Base-by-base conservation (phyloP, 1,140 invertebrate genomes). In the Rhysida immarginata region DNA sequence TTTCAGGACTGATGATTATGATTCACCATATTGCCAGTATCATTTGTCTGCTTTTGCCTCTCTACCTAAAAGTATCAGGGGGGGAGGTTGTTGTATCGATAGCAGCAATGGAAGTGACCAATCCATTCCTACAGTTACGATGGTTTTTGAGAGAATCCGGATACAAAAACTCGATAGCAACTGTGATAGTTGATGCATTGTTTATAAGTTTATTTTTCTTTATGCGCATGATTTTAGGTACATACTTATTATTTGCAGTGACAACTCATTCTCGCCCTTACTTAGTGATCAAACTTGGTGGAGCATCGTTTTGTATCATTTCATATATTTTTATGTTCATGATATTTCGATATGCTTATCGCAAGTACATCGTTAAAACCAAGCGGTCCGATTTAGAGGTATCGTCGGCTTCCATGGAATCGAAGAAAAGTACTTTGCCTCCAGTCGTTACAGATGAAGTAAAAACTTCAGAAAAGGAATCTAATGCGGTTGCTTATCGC, bases 111-210 rank as follows among this genome's bases (percentile, higher is more conserved):
- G 49, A 51, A 51, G 26, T 51, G 5, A 51, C 49, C 26, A 51
- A 51, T 27, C 49, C 49, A 25, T 5, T 51, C 5, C 26, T 51
- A 8, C 49, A 51, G 20, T 5, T 51, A 5, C 13, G 49, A 3
- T 51, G 49, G 49, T 51, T 51, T 27, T 21, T 51, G 20, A 11
- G 49, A 26, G 49, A 51, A 27, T 26, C 49, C 13, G 49, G 49
- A 3, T 27, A 51, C 13, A 51, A 51, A 27, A 27, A 51, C 8
- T 11, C 24, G 24, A 16, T 25, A 11, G 3, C 26, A 5, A 20
- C 49, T n/a, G 26, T 26, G 13, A 16, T 51, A 25, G 24, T 27
- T 8, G 49, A 51, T 51, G 13, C 24, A 5, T 5, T 51, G 5
- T 51, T 51, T 25, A 51, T 51, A 8, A 26, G 23, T 8, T 26